These are phyloP conservation scores for Ceyx erithaca DNA, from an alignment of 2,797 vertebrate genomes.

Conservation along the genomic window DNA sequence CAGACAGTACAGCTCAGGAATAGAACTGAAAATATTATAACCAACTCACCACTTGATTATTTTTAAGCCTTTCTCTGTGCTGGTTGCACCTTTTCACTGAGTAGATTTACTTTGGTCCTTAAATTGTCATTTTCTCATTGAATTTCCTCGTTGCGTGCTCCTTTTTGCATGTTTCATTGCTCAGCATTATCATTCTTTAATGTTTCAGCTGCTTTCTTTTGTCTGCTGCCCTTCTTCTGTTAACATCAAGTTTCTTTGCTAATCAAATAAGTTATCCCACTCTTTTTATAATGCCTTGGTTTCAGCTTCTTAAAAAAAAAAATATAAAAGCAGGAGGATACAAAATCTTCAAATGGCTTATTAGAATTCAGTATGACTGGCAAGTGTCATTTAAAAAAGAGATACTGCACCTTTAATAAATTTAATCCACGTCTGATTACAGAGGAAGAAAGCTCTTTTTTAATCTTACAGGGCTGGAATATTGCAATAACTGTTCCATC, in stretches of 20 bases:
- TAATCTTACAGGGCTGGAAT: slow-evolving; percentile 84
- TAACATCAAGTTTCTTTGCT: slow-evolving; percentile 58
- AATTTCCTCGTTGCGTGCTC: slow-evolving; percentile 19
- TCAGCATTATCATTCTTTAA: slow-evolving; percentile 68
- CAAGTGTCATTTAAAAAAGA: slow-evolving; percentile 76
- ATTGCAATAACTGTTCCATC: slow-evolving; percentile 87
- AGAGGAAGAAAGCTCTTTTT: slow-evolving; percentile 77
- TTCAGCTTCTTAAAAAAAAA: slow-evolving; percentile 15
- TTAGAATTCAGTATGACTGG: slow-evolving; percentile 74
- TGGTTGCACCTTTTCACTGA: slow-evolving; percentile 28
- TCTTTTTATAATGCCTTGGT: slow-evolving; percentile 37
- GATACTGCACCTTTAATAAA: slow-evolving; percentile 81
- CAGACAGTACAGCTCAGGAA: slow-evolving; percentile 6
- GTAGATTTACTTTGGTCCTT: slow-evolving; percentile 40
- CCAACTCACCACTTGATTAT: background rate
- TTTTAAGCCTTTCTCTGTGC: slow-evolving; percentile 4
- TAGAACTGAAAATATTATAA: slow-evolving; percentile 30
- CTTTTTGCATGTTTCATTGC: slow-evolving; percentile 52
- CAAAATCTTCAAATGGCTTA: slow-evolving; percentile 59
- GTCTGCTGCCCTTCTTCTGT: slow-evolving; percentile 35
- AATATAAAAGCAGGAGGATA: slow-evolving; percentile 10
- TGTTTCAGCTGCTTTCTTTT: slow-evolving; percentile 59
- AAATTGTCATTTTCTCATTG: slow-evolving; percentile 50
- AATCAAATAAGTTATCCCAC: slow-evolving; percentile 43
- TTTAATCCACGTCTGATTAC: slow-evolving; percentile 82